phyloP scores from a whole-genome alignment of 2,888 invertebrate genomes.

The Choristoneura rosaceana region DNA sequence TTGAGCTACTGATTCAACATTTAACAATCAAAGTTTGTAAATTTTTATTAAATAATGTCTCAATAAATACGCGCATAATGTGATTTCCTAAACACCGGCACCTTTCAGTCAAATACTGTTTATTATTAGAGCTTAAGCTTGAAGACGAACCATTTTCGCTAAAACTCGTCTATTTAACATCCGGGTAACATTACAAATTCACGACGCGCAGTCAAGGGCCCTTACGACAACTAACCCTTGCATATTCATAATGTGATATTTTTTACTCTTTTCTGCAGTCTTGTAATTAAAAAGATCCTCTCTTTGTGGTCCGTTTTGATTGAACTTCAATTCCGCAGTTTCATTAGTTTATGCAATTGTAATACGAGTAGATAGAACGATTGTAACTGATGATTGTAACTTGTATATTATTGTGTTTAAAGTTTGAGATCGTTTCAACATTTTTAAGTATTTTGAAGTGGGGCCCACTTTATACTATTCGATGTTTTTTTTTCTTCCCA shows the following conservation, averaged over 20 bases:
- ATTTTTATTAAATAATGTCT: too few relatives aligned
- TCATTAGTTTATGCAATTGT: slow-evolving; percentile 19
- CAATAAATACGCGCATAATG: background rate
- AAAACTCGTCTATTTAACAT: slow-evolving; percentile 7
- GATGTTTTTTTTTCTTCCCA: too few relatives aligned
- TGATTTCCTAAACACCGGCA: background rate
- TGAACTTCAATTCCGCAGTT: slow-evolving; percentile 6
- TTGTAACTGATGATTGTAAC: background rate
- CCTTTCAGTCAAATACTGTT: background rate
- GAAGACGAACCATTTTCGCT: background rate
- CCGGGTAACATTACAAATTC: slow-evolving; percentile 61
- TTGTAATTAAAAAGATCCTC: slow-evolving; percentile 17
- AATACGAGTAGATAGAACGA: background rate
- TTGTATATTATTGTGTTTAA: background rate
- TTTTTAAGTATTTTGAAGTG: too few relatives aligned
- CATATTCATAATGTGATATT: slow-evolving; percentile 59
- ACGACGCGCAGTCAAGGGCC: slow-evolving; percentile 43
- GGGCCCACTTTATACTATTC: too few relatives aligned
- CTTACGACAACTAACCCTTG: slow-evolving; percentile 53
- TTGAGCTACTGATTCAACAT: too few relatives aligned
- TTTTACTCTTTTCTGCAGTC: slow-evolving; percentile 48
- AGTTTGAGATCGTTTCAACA: too few relatives aligned
- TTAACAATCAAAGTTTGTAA: too few relatives aligned
- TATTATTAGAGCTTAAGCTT: background rate
- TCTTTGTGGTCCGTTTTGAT: slow-evolving; percentile 17